Percentiles rank a stretch among this genome's conserved stretches.
Conservation (phyloP, 1,140 invertebrate genomes). For the Melipona quadrifasciata region DNA sequence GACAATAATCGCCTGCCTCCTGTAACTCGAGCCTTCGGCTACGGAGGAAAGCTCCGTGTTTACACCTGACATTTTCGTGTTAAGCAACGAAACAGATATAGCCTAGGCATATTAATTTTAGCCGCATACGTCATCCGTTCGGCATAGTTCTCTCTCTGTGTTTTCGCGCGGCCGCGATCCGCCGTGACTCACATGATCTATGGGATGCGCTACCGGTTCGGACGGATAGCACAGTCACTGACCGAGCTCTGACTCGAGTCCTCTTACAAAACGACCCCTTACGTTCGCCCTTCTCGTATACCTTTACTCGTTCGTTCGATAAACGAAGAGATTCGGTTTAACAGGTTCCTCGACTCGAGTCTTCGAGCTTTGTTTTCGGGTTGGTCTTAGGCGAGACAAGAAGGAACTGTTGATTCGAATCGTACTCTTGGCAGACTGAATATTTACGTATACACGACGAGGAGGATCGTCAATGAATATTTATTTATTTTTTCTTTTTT, state of each 20-base stretch:
- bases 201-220: conserved; percentile 25
- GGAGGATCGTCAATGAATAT: background rate
- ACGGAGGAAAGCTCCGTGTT: background rate
- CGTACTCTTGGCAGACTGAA: background rate
- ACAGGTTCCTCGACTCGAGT: background rate
- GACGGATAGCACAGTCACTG: background rate
- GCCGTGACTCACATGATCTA: conserved; percentile 43
- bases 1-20: background rate
- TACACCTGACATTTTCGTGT: conserved; percentile 39
- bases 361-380: background rate
- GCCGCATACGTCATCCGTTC: conserved; percentile 33
- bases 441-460: background rate
- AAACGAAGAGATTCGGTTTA: background rate
- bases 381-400: background rate
- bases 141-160: conserved; percentile 14
- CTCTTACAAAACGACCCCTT: background rate
- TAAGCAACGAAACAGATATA: conserved; percentile 49
- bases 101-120: conserved; percentile 45
- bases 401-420: background rate
- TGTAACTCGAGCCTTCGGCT: background rate
- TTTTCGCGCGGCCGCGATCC: background rate
- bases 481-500: background rate
- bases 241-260: no score
- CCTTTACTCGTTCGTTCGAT: no score
- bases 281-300: background rate